Evolutionary conservation across 2,797 vertebrate genomes (phyloP).

Genomic region (Sardinella longiceps): DNA sequence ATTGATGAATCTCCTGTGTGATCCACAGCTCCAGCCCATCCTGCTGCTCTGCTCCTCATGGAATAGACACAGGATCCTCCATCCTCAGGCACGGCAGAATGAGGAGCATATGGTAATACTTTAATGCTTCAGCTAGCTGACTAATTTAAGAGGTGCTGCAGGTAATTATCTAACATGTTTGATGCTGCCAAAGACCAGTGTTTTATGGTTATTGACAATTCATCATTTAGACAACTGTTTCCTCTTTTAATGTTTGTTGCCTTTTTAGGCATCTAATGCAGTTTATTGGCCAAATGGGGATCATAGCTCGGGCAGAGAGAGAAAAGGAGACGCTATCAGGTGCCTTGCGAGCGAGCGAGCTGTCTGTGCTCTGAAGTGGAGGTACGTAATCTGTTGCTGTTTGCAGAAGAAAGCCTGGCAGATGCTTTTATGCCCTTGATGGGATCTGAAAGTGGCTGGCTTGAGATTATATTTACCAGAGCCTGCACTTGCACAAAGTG

Average conservation of each 20-base stretch:
- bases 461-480: slow-evolving; percentile 56
- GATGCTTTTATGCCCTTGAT: slow-evolving; percentile 39
- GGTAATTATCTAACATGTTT: slow-evolving; percentile 48
- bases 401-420: slow-evolving; percentile 32
- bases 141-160: slow-evolving; percentile 46
- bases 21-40: background rate
- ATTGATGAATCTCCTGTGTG: background rate
- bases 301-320: background rate
- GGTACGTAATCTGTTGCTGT: slow-evolving; percentile 20
- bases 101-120: slow-evolving; percentile 44
- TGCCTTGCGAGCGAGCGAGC: no score
- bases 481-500: slow-evolving; percentile 27
- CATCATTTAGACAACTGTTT: background rate
- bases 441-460: slow-evolving; percentile 49
- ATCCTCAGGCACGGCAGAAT: slow-evolving; percentile 26
- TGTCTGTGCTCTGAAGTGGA: background rate
- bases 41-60: background rate
- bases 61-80: slow-evolving; percentile 19
- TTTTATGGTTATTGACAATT: slow-evolving; percentile 43
- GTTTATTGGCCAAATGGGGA: background rate
- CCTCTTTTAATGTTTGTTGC: background rate
- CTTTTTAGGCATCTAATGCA: background rate
- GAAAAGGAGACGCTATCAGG: background rate
- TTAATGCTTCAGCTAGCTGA: slow-evolving; percentile 47
- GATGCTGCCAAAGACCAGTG: slow-evolving; percentile 32